Evolutionary conservation across 1,140 invertebrate genomes (phyloP), one percentile per base, ranked within the genome.

Genomic region (Trachymyrmex septentrionalis): DNA sequence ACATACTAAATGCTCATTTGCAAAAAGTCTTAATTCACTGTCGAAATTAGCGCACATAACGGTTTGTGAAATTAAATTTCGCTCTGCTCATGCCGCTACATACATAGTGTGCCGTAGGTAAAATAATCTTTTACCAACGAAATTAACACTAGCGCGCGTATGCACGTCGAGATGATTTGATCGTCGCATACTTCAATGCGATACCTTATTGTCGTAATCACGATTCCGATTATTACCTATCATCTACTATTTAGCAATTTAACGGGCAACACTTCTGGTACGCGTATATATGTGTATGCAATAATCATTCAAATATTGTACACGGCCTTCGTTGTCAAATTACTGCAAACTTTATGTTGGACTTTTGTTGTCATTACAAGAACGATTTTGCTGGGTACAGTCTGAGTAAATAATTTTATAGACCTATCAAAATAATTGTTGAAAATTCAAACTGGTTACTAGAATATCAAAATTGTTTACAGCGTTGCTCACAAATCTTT

Each of bases 221-320:
- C 75, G 16, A 75, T 55, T 85, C 21, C 72, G 59, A 76, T 86
- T 88, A 64, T 89, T 80, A 89, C 55, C 73, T 73, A 61, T 76
- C 59, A 44, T 9, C n/a, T 27, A 63, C 63, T 86, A 81, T 89
- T 88, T 85, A 50, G 34, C 55, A 44, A 50, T 57, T 82, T 61
- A 67, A 86, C 57, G 48, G 14, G 19, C 21, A 57, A 59, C 82
- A 81, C 84, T 88, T 81, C 66, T 75, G 55, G 21, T 14, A 66
- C 71, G 12, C 55, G 24, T 53, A 50, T 59, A 63, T 53, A 50
- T 59, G 21, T 21, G 59, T 12, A 77, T 14, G 21, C 55, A 24
- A 89, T 88, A 85, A 89, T 90, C 77, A 90, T 30, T 53, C 71
- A 57, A 38, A 38, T 38, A 86, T 84, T 86, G 48, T 38, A 48